Base-by-base conservation (phyloP, 2,113 vertebrate genomes). In the Zosterops pallidus region DNA sequence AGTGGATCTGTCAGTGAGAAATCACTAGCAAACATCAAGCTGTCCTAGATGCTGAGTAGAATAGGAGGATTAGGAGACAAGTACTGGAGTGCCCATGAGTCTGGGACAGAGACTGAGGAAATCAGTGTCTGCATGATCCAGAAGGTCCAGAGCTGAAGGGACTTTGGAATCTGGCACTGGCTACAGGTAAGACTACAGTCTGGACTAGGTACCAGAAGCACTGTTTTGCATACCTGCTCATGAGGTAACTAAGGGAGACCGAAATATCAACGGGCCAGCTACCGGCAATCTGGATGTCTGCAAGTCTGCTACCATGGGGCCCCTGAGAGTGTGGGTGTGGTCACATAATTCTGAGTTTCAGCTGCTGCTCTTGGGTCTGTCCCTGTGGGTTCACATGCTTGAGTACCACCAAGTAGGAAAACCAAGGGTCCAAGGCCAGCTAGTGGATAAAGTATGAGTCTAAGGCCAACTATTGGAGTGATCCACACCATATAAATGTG, bases 321-420 rank as follows among this genome's bases (percentile, higher is more conserved):
- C 29, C 26, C 39, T 53, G 47, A 53, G 26, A 26, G n/a, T 16
- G 1, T 0, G 0, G 11, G 4, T 53, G 57, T 64, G n/a, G 14
- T 55, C 28, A 55, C 17, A 19, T 28, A 28, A 74, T 64, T 37
- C 14, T 65, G 33, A 42, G 22, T 21, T 56, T 17, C 22, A 60
- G 33, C 25, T 55, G 21, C 50, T 50, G 31, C 77, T 5, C 0
- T 44, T 52, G 21, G 11, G 41, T 41, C 16, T 56, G 31, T 41
- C 19, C 33, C 52, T 13, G 8, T 7, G 12, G 6, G 9, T 21
- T 56, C 37, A 50, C 6, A 46, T 46, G 15, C 10, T 31, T 18
- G 57, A 29, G 16, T 50, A 24, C 18, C 19, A 56, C 29, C 50
- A 50, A 33, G 13, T 14, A 13, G 24, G 35, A 37, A 69, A 23